Percentiles rank a stretch among this genome's conserved stretches.
Evolutionary conservation across 2,888 invertebrate genomes (phyloP).

Genomic region (Trichopria drosophilae): DNA sequence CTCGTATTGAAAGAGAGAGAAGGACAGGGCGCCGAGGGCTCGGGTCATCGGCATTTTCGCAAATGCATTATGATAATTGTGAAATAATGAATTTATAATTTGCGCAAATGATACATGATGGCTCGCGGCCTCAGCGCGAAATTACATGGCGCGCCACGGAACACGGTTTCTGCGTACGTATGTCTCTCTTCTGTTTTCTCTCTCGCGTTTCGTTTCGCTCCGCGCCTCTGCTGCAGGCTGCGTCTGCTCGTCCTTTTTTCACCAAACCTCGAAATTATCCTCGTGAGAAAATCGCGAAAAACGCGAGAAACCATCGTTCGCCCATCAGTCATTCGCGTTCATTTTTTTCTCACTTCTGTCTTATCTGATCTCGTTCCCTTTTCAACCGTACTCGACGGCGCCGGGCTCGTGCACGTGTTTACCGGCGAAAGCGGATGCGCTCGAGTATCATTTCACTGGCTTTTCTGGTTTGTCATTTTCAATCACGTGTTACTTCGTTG

Average conservation of each 20-base stretch:
- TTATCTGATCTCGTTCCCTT: too few species aligned
- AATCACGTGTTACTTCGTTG: too few species aligned
- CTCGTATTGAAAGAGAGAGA: not conserved
- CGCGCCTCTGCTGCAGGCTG: slow-evolving; percentile 13
- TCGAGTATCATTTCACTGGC: too few species aligned
- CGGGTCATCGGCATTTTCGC: slow-evolving; percentile 48
- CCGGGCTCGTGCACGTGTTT: too few species aligned
- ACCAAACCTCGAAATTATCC: slow-evolving; percentile 48
- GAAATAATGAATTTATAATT: slow-evolving; percentile 58
- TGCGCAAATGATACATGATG: slow-evolving; percentile 55
- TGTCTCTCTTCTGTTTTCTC: slow-evolving; percentile 40
- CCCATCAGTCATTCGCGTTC: too few species aligned
- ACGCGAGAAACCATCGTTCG: slow-evolving; percentile 35
- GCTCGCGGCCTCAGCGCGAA: slow-evolving; percentile 46
- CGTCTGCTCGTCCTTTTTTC: slow-evolving; percentile 41
- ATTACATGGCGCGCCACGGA: slow-evolving; percentile 52
- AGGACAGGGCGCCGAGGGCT: slow-evolving; percentile 30
- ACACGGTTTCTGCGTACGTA: slow-evolving; percentile 44
- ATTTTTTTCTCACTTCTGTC: too few species aligned
- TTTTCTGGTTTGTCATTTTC: too few species aligned
- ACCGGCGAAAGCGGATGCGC: too few species aligned
- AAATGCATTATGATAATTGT: slow-evolving; percentile 56
- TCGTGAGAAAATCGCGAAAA: slow-evolving; percentile 51
- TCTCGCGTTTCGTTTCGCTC: slow-evolving; percentile 16
- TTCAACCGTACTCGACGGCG: too few species aligned